These are phyloP conservation scores for Heptranchias perlo DNA, from an alignment of 2,113 vertebrate species.

Conservation along the genomic window DNA sequence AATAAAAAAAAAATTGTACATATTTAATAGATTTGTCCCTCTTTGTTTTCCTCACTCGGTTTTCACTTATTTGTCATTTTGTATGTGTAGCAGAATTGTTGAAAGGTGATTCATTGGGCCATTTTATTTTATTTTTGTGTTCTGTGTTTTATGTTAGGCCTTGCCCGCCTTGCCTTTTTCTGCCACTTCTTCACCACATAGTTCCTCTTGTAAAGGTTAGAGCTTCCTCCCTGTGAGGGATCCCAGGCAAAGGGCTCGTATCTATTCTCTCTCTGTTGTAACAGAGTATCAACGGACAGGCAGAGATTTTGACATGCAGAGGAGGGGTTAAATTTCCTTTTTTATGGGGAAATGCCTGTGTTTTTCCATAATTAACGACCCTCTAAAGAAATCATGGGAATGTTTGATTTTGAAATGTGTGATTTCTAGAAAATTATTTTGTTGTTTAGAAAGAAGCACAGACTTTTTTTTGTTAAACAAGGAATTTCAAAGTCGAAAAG, in stretches of 20 bases:
- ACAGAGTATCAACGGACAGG: not conserved
- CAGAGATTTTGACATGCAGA: not conserved
- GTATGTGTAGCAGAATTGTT: not conserved
- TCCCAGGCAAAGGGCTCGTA: not conserved
- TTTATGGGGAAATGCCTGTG: not conserved
- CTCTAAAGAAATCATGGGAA: too few relatives aligned
- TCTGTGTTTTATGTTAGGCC: not conserved
- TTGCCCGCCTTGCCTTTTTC: not conserved
- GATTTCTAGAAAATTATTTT: too few relatives aligned
- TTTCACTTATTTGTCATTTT: not conserved
- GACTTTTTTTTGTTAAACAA: not conserved
- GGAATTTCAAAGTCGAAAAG: too few relatives aligned
- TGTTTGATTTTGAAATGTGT: too few relatives aligned
- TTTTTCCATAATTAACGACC: not conserved
- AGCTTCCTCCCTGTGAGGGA: not conserved
- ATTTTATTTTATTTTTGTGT: not conserved
- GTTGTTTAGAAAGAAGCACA: too few relatives aligned
- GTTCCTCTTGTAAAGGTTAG: not conserved
- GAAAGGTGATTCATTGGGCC: not conserved
- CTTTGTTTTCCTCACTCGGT: not conserved
- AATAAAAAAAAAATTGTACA: not conserved
- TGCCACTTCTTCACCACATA: not conserved
- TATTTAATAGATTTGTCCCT: not conserved
- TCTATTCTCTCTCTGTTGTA: not conserved
- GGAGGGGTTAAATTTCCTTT: not conserved